Evolutionary conservation across 2,888 invertebrate genomes (phyloP), one percentile per base, ranked within the genome.

Genomic region (Ashinkailepas kermadecensis): DNA sequence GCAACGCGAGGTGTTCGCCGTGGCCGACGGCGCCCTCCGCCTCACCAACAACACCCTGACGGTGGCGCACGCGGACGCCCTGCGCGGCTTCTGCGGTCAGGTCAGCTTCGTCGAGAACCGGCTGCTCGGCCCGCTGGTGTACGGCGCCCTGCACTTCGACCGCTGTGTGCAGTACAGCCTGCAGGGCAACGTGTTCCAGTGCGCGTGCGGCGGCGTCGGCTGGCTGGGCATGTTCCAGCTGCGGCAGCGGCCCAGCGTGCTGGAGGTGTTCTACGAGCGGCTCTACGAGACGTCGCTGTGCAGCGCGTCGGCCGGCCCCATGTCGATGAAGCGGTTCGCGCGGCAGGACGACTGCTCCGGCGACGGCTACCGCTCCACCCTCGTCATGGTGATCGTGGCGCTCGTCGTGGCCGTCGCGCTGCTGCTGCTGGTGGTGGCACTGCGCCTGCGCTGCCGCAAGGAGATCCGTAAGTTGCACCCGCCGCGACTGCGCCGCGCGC

Each of bases 241-340:
- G 54, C 54, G 74, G 21, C 74, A 74, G 74, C 74, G 74, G 18
- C 39, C 56, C 54, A 74, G 74, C 56, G 54, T 15, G 21, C 10
- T 74, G 56, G 74, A 74, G 74, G 74, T 74, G 74, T 74, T 74
- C 74, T 74, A 74, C 21, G 74, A 74, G 74, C 54, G 74, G 54
- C 74, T 74, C 21, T 54, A 54, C 54, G 7, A 8, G 10, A 10
- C 21, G 18, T 74, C 74, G 74, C 18, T 74, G 15, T 74, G 74
- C 74, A 15, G 56, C 18, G 18, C 56, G 54, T 12, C 54, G 21
- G 74, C 18, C 8, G 74, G 74, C 6, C 18, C 10, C 10, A 23
- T 74, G 54, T 10, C 74, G 21, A 74, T 74, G 74, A 11, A 13
- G 15, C 56, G 56, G 74, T 74, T 74, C 21, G 54, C 74, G 21